phyloP scores from a whole-genome alignment of 2,888 invertebrate genomes.

The Microdon myrmicae region DNA sequence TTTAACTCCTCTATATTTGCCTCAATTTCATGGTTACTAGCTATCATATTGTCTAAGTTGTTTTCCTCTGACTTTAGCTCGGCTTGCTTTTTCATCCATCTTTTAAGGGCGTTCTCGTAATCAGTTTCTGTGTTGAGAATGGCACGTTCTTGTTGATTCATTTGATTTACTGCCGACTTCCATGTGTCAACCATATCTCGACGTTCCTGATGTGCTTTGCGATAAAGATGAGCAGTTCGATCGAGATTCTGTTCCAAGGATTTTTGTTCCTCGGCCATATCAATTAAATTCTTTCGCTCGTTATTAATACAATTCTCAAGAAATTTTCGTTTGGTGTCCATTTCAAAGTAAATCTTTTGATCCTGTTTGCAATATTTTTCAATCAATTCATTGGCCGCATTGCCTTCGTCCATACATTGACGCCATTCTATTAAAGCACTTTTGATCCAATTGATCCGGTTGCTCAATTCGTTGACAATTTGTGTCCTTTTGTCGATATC shows the following conservation, averaged over 20 bases:
- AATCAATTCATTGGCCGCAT: slow-evolving; percentile 77
- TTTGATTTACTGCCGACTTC: slow-evolving; percentile 76
- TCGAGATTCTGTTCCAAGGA: slow-evolving; percentile 71
- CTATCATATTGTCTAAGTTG: slow-evolving; percentile 69
- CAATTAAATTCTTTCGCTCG: slow-evolving; percentile 66
- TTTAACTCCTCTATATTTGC: slow-evolving; percentile 65
- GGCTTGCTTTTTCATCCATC: slow-evolving; percentile 62
- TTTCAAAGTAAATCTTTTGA: slow-evolving; percentile 72
- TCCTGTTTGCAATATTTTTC: slow-evolving; percentile 79
- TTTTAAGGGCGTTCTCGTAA: slow-evolving; percentile 55
- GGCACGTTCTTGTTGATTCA: slow-evolving; percentile 76
- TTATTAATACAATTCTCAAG: slow-evolving; percentile 69
- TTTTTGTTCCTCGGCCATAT: slow-evolving; percentile 68
- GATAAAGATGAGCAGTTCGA: slow-evolving; percentile 68
- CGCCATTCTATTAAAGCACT: slow-evolving; percentile 76
- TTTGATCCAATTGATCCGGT: slow-evolving; percentile 74
- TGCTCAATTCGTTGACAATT: slow-evolving; percentile 74
- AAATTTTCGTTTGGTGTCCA: slow-evolving; percentile 70
- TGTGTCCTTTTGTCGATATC: slow-evolving; percentile 70
- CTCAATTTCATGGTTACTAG: slow-evolving; percentile 69
- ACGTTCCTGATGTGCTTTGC: slow-evolving; percentile 73
- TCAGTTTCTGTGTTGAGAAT: slow-evolving; percentile 70
- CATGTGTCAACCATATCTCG: slow-evolving; percentile 77
- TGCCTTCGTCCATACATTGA: slow-evolving; percentile 74
- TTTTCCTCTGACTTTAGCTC: slow-evolving; percentile 67